A percentile compares a stretch with the other conserved stretches of the same genome.
phyloP scores from a whole-genome alignment of 2,113 vertebrate species.

The human (Homo sapiens) region DNA sequence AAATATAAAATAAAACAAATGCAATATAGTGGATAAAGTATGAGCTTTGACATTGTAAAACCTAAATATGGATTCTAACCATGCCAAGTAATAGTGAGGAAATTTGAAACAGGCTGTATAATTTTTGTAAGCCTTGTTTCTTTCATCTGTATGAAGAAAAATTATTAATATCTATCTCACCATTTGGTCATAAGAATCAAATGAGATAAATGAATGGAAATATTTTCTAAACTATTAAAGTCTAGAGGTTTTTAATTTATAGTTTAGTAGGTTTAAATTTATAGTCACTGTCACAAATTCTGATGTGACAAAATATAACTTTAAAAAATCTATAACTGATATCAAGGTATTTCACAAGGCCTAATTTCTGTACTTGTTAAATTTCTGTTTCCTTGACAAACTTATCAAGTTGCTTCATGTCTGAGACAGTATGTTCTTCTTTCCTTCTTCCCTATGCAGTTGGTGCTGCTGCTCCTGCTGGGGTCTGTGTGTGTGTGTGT shows the following conservation, averaged over 20 bases:
- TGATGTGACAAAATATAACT: not conserved
- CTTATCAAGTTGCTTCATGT: not conserved
- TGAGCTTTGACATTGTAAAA: not conserved
- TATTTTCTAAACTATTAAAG: not conserved
- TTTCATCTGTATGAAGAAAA: constrained; percentile 1
- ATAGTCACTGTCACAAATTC: not conserved
- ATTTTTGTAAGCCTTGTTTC: not conserved
- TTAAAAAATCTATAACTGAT: not conserved
- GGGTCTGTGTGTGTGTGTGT: not conserved
- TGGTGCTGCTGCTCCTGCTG: not conserved
- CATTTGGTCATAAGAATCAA: not conserved
- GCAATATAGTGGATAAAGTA: not conserved
- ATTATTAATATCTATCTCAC: not conserved
- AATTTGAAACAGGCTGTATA: not conserved
- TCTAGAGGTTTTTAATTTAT: not conserved
- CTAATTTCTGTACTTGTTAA: not conserved
- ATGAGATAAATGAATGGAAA: not conserved
- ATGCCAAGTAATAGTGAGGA: not conserved
- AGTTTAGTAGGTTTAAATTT: constrained; percentile 9
- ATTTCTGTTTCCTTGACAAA: not conserved
- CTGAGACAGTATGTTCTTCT: not conserved
- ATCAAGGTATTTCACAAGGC: not conserved
- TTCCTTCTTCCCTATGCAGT: not conserved
- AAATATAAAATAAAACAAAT: not conserved
- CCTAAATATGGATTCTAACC: not conserved